phyloP scores from a whole-genome alignment of 2,888 invertebrate species.

The Embidobia sp. region DNA sequence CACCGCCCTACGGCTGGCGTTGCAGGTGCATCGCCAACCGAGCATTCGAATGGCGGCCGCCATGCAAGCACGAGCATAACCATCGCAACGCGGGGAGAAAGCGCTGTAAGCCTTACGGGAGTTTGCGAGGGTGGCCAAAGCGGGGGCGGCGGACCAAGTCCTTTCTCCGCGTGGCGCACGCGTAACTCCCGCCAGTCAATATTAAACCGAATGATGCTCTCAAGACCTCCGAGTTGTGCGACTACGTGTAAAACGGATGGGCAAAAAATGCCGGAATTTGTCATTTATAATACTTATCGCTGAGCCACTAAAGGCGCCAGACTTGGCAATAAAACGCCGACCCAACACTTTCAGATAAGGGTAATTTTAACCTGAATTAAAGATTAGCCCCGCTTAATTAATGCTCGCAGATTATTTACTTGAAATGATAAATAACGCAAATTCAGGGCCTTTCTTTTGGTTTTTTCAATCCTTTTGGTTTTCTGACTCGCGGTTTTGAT shows the following conservation, averaged over 20 bases:
- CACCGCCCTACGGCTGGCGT: slow-evolving; percentile 49
- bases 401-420: too few relatives aligned
- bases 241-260: slow-evolving; percentile 39
- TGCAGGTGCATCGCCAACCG: slow-evolving; percentile 59
- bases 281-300: slow-evolving; percentile 45
- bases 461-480: too few relatives aligned
- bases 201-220: slow-evolving; percentile 74
- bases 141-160: slow-evolving; percentile 45
- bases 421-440: too few relatives aligned
- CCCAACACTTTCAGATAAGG: neutral
- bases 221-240: slow-evolving; percentile 53
- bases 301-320: neutral
- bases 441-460: too few relatives aligned
- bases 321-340: slow-evolving; percentile 19
- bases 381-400: neutral
- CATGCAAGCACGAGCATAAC: slow-evolving; percentile 63
- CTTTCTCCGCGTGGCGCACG: slow-evolving; percentile 75
- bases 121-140: slow-evolving; percentile 54
- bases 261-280: slow-evolving; percentile 48
- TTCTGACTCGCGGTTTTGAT: too few relatives aligned
- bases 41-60: slow-evolving; percentile 58
- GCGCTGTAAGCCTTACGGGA: slow-evolving; percentile 51
- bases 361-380: neutral
- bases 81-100: slow-evolving; percentile 46
- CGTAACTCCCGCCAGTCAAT: slow-evolving; percentile 79